Conservation (phyloP, 2,797 vertebrate genomes). For the Serranus cabrilla region DNA sequence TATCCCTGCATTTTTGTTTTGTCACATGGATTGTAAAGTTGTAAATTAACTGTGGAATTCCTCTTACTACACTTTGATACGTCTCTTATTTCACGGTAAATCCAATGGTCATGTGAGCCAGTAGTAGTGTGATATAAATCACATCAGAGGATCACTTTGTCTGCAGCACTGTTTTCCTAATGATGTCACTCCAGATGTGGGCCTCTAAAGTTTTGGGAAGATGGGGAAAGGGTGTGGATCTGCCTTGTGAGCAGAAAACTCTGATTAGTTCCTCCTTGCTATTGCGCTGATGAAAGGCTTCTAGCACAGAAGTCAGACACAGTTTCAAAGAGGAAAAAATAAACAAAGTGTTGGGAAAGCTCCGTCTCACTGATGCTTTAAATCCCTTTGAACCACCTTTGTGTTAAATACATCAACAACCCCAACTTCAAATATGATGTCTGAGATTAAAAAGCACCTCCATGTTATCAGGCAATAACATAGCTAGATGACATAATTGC, state of each 20-base stretch:
- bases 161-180: conserved; percentile 68
- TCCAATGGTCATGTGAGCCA: conserved; percentile 10
- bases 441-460: background rate
- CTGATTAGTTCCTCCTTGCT: conserved; percentile 71
- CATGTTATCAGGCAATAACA: conserved; percentile 7
- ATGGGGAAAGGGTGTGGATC: conserved; percentile 71
- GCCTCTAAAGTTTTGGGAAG: conserved; percentile 57
- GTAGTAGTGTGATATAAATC: conserved; percentile 51
- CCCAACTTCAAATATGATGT: conserved; percentile 1
- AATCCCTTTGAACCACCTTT: conserved; percentile 17
- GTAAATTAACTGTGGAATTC: conserved; percentile 18
- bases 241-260: conserved; percentile 65
- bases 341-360: conserved; percentile 30
- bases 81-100: conserved; percentile 21
- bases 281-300: conserved; percentile 63
- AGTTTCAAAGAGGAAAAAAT: conserved; percentile 37
- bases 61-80: conserved; percentile 3
- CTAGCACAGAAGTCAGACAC: conserved; percentile 30
- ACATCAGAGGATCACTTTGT: conserved; percentile 53
- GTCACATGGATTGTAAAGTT: background rate
- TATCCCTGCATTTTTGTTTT: background rate
- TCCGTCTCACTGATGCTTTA: background rate
- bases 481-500: background rate
- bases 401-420: conserved; percentile 21
- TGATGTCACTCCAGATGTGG: conserved; percentile 84